Percentiles rank a stretch among this genome's conserved stretches.
Evolutionary conservation across 2,113 vertebrate species (phyloP).

Genomic region (Microcebus murinus): DNA sequence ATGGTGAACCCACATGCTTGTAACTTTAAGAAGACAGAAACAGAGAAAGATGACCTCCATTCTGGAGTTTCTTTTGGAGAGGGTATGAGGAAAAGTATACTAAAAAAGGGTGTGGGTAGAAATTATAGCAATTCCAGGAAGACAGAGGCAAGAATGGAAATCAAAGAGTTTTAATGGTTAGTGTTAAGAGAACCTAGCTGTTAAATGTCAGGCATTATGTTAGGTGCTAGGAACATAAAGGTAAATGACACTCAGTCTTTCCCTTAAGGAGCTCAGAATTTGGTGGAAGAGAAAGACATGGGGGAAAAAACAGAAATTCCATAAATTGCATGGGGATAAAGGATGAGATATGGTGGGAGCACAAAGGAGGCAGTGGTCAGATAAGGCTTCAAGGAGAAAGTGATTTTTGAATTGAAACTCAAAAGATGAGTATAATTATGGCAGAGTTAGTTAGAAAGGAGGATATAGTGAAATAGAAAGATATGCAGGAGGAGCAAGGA

Average conservation of each 20-base stretch:
- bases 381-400: constrained; percentile 8
- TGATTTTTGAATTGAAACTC: background rate
- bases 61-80: constrained; percentile 1
- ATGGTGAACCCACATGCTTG: background rate
- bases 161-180: background rate
- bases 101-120: background rate
- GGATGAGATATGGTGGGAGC: background rate
- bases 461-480: background rate
- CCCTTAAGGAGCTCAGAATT: background rate
- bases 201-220: background rate
- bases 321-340: background rate
- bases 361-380: background rate
- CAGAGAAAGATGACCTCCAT: background rate
- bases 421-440: background rate
- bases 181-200: background rate
- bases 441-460: background rate
- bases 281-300: background rate
- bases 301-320: background rate
- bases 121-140: background rate
- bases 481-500: background rate
- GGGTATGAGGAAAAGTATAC: background rate
- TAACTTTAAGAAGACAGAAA: background rate
- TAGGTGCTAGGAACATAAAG: background rate
- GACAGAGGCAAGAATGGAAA: background rate
- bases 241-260: background rate